phyloP scores from a whole-genome alignment of 2,888 invertebrate species.

The Vanessa cardui region DNA sequence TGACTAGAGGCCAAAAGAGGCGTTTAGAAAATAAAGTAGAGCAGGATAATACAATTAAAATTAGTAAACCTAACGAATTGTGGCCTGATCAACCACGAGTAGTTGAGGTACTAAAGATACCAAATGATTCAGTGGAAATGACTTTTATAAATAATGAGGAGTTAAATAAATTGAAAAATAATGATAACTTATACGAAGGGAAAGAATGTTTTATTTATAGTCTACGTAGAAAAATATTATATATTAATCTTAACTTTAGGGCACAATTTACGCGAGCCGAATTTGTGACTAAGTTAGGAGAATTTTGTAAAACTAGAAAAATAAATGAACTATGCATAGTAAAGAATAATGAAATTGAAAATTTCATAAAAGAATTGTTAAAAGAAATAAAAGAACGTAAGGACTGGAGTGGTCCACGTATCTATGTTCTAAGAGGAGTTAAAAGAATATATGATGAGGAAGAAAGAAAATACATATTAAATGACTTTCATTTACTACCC shows the following conservation, averaged over 20 bases:
- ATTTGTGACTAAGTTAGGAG: too few species aligned
- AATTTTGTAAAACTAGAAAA: too few species aligned
- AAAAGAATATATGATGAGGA: too few species aligned
- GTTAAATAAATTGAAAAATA: slow-evolving; percentile 8
- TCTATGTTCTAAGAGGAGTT: too few species aligned
- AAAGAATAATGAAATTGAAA: too few species aligned
- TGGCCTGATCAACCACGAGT: slow-evolving; percentile 4
- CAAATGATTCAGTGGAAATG: not conserved
- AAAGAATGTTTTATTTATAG: slow-evolving; percentile 5
- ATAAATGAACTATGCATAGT: too few species aligned
- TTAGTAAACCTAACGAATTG: not conserved
- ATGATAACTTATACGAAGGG: not conserved
- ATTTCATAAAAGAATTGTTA: too few species aligned
- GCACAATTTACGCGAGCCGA: too few species aligned
- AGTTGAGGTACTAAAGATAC: not conserved
- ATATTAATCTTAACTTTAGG: not conserved
- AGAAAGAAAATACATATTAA: too few species aligned
- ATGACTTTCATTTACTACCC: too few species aligned
- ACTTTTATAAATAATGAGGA: not conserved
- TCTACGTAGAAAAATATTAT: not conserved
- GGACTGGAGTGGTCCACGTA: too few species aligned
- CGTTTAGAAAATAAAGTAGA: not conserved
- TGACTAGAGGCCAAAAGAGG: not conserved
- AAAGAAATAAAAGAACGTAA: too few species aligned
- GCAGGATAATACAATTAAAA: not conserved